Conservation (phyloP, 2,113 vertebrate species). For the Oreocharis arfaki region DNA sequence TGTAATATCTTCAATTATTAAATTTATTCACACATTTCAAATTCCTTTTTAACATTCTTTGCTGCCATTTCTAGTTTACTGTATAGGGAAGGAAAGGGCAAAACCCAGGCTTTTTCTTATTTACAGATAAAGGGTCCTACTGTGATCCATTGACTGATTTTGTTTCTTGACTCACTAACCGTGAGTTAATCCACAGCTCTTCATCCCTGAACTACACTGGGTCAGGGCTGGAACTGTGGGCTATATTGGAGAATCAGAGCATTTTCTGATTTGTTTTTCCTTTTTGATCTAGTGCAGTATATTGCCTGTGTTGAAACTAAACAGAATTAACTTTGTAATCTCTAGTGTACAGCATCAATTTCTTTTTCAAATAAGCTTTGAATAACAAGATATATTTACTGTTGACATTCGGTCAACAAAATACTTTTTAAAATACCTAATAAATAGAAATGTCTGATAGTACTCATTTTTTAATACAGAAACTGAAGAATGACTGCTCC, state of each 20-base stretch:
- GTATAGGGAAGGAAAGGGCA: neutral
- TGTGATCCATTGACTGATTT: constrained; percentile 8
- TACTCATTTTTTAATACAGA: neutral
- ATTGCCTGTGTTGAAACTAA: neutral
- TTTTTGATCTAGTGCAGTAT: neutral
- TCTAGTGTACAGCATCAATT: neutral
- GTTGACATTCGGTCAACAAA: neutral
- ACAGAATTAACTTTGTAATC: neutral
- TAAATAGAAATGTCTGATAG: neutral
- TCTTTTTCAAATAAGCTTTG: neutral
- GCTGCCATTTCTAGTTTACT: neutral
- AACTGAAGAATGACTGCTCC: neutral
- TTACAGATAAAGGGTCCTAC: neutral
- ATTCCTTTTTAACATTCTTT: neutral
- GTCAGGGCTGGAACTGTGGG: neutral
- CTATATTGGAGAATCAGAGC: neutral
- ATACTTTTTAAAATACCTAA: neutral
- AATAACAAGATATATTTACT: neutral
- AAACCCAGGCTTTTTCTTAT: neutral
- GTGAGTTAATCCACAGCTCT: neutral
- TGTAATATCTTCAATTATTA: neutral
- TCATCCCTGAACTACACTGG: neutral
- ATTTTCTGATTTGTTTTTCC: neutral
- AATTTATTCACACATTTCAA: neutral
- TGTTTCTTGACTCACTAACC: neutral